Base-by-base conservation (phyloP, 1,140 invertebrate species). In the Cydia amplana region DNA sequence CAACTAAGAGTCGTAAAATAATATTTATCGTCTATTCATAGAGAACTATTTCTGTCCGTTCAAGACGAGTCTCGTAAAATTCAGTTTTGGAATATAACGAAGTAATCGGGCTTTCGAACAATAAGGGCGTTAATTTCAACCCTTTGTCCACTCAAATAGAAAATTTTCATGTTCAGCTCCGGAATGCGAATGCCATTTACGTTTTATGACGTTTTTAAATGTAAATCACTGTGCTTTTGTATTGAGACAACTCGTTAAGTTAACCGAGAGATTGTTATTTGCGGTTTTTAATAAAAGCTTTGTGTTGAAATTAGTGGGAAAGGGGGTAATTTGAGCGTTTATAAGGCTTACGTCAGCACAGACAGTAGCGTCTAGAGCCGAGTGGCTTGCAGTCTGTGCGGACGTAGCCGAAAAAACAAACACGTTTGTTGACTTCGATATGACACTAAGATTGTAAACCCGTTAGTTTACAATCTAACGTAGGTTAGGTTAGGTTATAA, bases 81-180 rank as follows among this genome's bases (percentile, higher is more conserved):
- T 43, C 89, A 90, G 88, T 90, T 83, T 90, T 60, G 55, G 55
- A 89, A 91, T 91, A 91, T 91, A 87, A 91, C 89, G 90, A 89
- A 90, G 82, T 90, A 90, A 91, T 90, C 87, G 85, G 10, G 16
- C 4, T 75, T 9, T 18, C 85, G 89, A 87, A 91, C 90, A 91
- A 91, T 91, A 83, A 77, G 32, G 67, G 77, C 84, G 87, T 90
- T 91, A 91, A 91, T 91, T 91, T 79, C 84, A 85, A 51, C 49
- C 87, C 84, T 91, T 91, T 91, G 90, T 91, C 84, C 87, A 83
- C 75, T 78, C 83, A 83, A 90, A 91, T 91, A 91, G 90, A 90
- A 90, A 91, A 91, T 91, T 90, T 89, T 20, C 88, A 91, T 88
- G 88, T 90, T 82, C 83, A 84, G 83, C 82, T 83, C 81, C 81